These are phyloP conservation scores for Drosophila glabriapex DNA, from an alignment of 2,888 invertebrate genomes.

Conservation along the genomic window DNA sequence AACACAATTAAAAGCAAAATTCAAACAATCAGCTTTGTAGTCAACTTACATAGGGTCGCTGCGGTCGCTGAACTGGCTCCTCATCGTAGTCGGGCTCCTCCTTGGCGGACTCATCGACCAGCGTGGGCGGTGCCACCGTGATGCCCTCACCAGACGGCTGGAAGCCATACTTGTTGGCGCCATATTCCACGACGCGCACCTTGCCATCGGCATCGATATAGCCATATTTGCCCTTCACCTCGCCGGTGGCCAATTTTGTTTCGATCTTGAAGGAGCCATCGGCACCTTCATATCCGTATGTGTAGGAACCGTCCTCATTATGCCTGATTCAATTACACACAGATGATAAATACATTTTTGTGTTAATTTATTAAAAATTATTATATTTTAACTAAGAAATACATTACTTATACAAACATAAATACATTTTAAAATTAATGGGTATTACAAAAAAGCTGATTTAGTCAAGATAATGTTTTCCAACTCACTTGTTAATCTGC, in stretches of 20 bases:
- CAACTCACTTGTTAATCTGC: constrained; percentile 92
- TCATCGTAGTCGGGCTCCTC: constrained; percentile 86
- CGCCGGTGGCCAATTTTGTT: constrained; percentile 92
- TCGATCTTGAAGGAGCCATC: constrained; percentile 96
- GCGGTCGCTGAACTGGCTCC: constrained; percentile 77
- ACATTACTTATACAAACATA: not conserved
- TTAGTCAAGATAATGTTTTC: not conserved
- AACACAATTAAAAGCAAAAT: constrained; percentile 13
- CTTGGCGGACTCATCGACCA: constrained; percentile 87
- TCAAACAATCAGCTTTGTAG: not conserved
- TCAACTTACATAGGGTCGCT: constrained; percentile 81
- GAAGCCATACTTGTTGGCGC: constrained; percentile 95
- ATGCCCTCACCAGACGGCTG: constrained; percentile 95
- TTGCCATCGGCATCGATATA: constrained; percentile 94
- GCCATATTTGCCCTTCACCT: constrained; percentile 96
- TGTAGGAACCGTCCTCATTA: constrained; percentile 96
- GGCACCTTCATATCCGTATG: constrained; percentile 94
- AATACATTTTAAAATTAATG: not conserved
- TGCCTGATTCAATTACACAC: constrained; percentile 87
- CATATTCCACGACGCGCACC: constrained; percentile 94
- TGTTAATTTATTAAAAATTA: not conserved
- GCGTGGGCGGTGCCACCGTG: constrained; percentile 89
- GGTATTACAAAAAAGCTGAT: not conserved
- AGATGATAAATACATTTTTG: not conserved
- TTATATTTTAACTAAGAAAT: not conserved